These are phyloP conservation scores for Heteromyza rotundicornis DNA, from an alignment of 2,888 invertebrate species.

Conservation along the genomic window DNA sequence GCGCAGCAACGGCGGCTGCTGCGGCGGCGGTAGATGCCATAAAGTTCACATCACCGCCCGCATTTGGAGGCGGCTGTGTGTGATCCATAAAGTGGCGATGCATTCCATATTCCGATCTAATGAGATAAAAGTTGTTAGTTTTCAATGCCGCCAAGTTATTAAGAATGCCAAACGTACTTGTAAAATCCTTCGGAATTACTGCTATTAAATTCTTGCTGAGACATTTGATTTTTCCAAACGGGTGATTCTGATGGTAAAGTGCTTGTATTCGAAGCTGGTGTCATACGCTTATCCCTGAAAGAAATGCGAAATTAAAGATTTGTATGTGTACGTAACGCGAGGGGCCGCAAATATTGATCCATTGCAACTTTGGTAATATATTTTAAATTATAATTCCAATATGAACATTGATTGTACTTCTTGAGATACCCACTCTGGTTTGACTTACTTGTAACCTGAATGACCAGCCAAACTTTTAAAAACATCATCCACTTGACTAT, in stretches of 20 bases:
- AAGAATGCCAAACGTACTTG: constrained; percentile 41
- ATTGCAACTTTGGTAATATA: too few relatives aligned
- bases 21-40: constrained; percentile 59
- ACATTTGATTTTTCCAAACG: constrained; percentile 62
- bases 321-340: too few relatives aligned
- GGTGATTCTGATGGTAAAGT: constrained; percentile 60
- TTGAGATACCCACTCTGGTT: neutral
- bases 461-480: constrained; percentile 60
- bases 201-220: constrained; percentile 61
- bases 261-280: constrained; percentile 58
- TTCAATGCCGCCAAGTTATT: too few relatives aligned
- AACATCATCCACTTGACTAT: constrained; percentile 61
- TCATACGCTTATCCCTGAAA: constrained; percentile 60
- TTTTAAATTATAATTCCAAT: too few relatives aligned
- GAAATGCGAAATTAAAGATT: neutral
- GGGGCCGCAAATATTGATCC: too few relatives aligned
- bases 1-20: constrained; percentile 55
- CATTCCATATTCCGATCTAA: constrained; percentile 60
- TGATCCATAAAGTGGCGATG: constrained; percentile 61
- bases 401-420: neutral
- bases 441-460: constrained; percentile 52
- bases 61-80: constrained; percentile 55
- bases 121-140: neutral
- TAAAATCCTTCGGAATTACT: constrained; percentile 62
- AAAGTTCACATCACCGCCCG: constrained; percentile 56